phyloP scores from a whole-genome alignment of 2,113 vertebrate genomes.

The Monopterus albus region DNA sequence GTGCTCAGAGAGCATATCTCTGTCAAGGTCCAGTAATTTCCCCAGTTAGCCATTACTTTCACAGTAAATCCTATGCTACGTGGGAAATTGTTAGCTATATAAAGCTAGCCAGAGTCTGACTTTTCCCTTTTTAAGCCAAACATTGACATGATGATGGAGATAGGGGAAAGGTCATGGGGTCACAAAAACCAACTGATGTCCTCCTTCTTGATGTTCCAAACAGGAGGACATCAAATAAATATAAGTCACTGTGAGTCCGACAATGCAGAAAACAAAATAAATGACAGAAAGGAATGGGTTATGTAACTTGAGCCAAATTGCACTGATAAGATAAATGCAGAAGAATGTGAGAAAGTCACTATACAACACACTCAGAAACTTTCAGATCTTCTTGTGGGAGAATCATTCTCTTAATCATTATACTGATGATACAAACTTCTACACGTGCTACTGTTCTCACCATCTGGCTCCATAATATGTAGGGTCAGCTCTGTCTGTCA shows the following conservation, averaged over 20 bases:
- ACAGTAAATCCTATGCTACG: neutral
- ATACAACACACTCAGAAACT: neutral
- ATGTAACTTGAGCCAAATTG: neutral
- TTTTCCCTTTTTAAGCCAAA: neutral
- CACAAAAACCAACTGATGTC: no score
- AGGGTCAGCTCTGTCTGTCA: conserved; percentile 15
- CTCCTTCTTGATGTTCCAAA: no score
- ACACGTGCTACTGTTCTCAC: neutral
- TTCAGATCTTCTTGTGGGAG: neutral
- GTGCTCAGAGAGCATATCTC: neutral
- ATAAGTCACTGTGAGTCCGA: no score
- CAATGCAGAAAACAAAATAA: no score
- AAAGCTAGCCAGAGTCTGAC: neutral
- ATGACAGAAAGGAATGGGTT: neutral
- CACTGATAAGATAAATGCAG: neutral
- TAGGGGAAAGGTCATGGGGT: no score
- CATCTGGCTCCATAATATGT: conserved; percentile 14
- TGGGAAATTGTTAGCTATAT: neutral
- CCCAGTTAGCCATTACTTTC: neutral
- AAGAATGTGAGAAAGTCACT: neutral
- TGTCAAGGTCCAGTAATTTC: conserved; percentile 1
- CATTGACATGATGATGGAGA: neutral
- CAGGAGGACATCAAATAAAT: no score
- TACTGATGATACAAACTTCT: neutral
- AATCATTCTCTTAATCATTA: neutral